These are phyloP conservation scores for zebrafish (Danio rerio) DNA, from an alignment of 2,113 vertebrate species.

Conservation along the genomic window DNA sequence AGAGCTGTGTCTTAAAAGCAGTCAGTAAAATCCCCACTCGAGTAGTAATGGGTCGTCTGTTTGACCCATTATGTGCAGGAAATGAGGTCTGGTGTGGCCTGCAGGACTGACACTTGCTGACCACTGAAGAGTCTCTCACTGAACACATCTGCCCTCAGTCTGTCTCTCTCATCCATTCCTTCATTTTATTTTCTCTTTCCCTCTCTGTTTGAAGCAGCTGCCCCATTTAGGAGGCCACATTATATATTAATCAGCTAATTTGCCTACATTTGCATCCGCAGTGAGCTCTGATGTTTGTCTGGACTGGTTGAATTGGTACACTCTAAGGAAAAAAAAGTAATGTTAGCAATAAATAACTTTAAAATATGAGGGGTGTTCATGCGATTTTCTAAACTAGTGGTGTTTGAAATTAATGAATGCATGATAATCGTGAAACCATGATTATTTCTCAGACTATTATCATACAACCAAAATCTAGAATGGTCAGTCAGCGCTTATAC, in stretches of 20 bases:
- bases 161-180: not conserved
- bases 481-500: too few relatives aligned
- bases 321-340: too few relatives aligned
- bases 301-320: not conserved
- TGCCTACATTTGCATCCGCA: conserved; percentile 50
- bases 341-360: too few relatives aligned
- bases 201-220: conserved; percentile 66
- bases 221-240: conserved; percentile 39
- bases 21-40: not conserved
- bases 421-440: too few relatives aligned
- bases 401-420: too few relatives aligned
- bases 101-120: conserved; percentile 68
- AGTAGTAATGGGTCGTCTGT: not conserved
- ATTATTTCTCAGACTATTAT: too few relatives aligned
- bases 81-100: conserved; percentile 79
- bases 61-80: conserved; percentile 73
- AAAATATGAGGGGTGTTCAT: too few relatives aligned
- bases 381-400: too few relatives aligned
- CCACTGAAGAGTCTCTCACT: conserved; percentile 55
- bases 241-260: conserved; percentile 58
- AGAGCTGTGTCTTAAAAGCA: conserved; percentile 40
- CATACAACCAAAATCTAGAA: too few relatives aligned
- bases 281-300: conserved; percentile 11
- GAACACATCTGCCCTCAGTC: conserved; percentile 13
- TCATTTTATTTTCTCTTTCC: conserved; percentile 11